A percentile compares a stretch with the other conserved stretches of the same genome.
phyloP scores from a whole-genome alignment of 1,140 invertebrate species.

The Pseudomyrmex pallidus region DNA sequence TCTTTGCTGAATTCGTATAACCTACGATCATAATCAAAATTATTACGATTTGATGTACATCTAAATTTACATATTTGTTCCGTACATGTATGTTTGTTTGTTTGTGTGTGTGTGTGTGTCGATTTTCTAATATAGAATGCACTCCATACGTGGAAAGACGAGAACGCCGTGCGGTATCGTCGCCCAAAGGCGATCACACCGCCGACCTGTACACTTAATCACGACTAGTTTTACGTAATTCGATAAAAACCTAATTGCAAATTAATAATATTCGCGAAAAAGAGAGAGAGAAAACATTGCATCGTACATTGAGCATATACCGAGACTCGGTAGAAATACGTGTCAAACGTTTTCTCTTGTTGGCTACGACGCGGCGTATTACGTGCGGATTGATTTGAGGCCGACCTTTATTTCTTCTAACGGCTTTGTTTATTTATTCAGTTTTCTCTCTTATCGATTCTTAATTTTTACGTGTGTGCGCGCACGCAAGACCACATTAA shows the following conservation, averaged over 20 bases:
- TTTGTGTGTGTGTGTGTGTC: neutral
- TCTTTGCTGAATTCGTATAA: too few species aligned
- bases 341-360: slow-evolving; percentile 3
- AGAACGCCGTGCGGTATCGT: neutral
- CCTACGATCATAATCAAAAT: too few species aligned
- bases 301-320: neutral
- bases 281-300: neutral
- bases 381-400: slow-evolving; percentile 2
- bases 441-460: neutral
- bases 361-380: neutral
- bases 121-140: slow-evolving; percentile 10
- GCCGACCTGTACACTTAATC: slow-evolving; percentile 6
- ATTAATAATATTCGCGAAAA: neutral
- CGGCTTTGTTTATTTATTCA: too few species aligned
- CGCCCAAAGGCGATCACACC: neutral
- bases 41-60: too few species aligned
- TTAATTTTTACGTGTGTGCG: neutral
- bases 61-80: too few species aligned
- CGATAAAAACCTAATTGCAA: slow-evolving; percentile 18
- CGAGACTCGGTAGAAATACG: slow-evolving; percentile 7
- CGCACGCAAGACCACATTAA: too few species aligned
- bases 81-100: neutral
- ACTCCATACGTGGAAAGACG: neutral
- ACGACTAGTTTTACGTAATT: slow-evolving; percentile 31
- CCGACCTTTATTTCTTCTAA: neutral